These are phyloP conservation scores for Festucalex cinctus DNA, from an alignment of 2,113 vertebrate genomes.

Conservation along the genomic window DNA sequence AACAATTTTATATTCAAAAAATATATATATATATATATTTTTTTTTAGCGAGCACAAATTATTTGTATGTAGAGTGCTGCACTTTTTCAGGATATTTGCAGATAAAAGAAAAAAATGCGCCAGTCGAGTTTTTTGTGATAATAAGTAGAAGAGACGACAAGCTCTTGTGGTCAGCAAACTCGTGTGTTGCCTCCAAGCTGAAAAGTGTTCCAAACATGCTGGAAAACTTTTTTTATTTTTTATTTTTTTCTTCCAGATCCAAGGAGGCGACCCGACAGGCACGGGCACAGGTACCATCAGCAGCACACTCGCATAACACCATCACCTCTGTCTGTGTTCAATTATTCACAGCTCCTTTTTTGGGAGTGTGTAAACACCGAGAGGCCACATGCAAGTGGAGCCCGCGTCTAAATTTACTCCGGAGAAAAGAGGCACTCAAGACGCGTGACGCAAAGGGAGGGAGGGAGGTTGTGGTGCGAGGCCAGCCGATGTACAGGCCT, in stretches of 20 bases:
- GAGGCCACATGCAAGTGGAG: conserved; percentile 22
- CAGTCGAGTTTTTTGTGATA: too few relatives aligned
- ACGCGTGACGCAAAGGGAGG: not conserved
- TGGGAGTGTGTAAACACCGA: conserved; percentile 32
- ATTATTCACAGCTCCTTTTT: conserved; percentile 47
- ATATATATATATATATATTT: too few relatives aligned
- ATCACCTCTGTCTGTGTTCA: conserved; percentile 17
- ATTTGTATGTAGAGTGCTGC: too few relatives aligned
- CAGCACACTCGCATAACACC: conserved; percentile 26
- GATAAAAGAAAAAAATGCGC: not conserved
- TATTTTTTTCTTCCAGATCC: conserved; percentile 75
- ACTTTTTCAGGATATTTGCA: not conserved
- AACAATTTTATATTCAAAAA: too few relatives aligned
- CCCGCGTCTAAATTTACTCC: conserved; percentile 50
- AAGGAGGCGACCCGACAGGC: conserved; percentile 94
- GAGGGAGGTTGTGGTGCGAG: conserved; percentile 12
- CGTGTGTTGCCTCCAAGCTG: too few relatives aligned
- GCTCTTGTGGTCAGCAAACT: not conserved
- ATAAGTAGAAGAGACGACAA: not conserved
- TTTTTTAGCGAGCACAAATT: too few relatives aligned
- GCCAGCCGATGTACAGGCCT: conserved; percentile 11
- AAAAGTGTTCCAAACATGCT: not conserved
- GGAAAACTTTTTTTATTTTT: not conserved
- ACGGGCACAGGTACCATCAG: conserved; percentile 85
- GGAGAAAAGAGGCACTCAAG: conserved; percentile 6